Base-by-base conservation (phyloP, 2,113 vertebrate species). In the Catharus minimus region DNA sequence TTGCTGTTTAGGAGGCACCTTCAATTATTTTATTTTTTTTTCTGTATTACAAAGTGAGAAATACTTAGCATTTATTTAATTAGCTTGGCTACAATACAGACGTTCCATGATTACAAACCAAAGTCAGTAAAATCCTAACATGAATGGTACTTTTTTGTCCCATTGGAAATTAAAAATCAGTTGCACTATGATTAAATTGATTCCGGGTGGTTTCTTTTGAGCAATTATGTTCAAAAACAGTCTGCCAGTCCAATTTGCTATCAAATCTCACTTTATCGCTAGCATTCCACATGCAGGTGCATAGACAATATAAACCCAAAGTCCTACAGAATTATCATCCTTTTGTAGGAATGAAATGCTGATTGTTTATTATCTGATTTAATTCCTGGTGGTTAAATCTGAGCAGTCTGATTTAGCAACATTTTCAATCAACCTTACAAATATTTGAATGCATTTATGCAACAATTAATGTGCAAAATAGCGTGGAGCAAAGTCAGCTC, bases 161-260 rank as follows among this genome's bases (percentile, higher is more conserved):
- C 80, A 60, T 10, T 92, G 56, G 85, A 95, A 95, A 97, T 95
- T 95, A 81, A 97, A 96, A 97, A 91, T 94, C 92, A 92, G 92
- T 96, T 94, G 92, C 84, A 92, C 93, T 95, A 69, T 95, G 94
- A 96, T 97, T 97, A 97, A 95, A 97, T 96, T 97, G 96, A 97
- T 96, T 97, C 95, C 19, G 80, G 90, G 90, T 93, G 94, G 95
- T 86, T 96, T 89, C 95, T 95, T 97, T 95, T 95, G 94, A 97
- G 89, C 96, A 97, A 97, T 97, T 97, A 96, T 83, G 91, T 96
- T 95, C 94, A 97, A 96, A 96, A 97, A 86, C 87, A 93, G 96
- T 93, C 95, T 97, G 95, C 95, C 96, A 96, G 96, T 95, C 96
- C 95, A 97, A 96, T 97, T 97, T 97, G 90, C 95, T 92, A 96